Conservation (phyloP, 2,797 vertebrate species). For the Yasuhikotakia modesta region DNA sequence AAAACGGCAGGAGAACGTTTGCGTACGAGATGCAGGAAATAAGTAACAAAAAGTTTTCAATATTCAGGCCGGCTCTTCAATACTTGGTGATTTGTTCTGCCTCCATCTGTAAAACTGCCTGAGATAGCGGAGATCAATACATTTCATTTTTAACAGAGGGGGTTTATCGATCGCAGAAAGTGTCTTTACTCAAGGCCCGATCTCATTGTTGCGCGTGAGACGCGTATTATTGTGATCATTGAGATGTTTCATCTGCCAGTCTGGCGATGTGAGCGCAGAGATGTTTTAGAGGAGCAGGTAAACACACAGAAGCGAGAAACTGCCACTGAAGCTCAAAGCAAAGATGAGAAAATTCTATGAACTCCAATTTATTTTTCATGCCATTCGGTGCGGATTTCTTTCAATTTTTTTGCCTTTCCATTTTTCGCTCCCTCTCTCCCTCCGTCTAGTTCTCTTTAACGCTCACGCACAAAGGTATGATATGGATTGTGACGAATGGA, state of each 20-base stretch:
- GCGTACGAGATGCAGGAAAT: slow-evolving; percentile 5
- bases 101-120: slow-evolving; percentile 72
- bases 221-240: slow-evolving; percentile 74
- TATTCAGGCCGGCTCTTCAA: slow-evolving; percentile 40
- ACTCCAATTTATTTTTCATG: slow-evolving; percentile 56
- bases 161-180: slow-evolving; percentile 69
- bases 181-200: slow-evolving; percentile 61
- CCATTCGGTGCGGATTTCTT: slow-evolving; percentile 48
- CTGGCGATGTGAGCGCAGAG: slow-evolving; percentile 55
- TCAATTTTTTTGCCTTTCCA: slow-evolving; percentile 38
- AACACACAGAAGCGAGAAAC: slow-evolving; percentile 42
- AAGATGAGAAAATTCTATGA: slow-evolving; percentile 57
- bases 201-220: slow-evolving; percentile 66
- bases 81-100: slow-evolving; percentile 68
- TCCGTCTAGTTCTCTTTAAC: slow-evolving; percentile 25
- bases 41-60: slow-evolving; percentile 55
- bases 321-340: slow-evolving; percentile 51
- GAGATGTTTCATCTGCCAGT: slow-evolving; percentile 69
- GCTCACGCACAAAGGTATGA: slow-evolving; percentile 40
- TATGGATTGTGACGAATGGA: slow-evolving; percentile 58
- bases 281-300: slow-evolving; percentile 28
- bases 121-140: slow-evolving; percentile 74
- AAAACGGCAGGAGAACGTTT: slow-evolving; percentile 5
- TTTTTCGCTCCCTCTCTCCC: slow-evolving; percentile 27
- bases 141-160: slow-evolving; percentile 79